Percentiles rank a stretch among this genome's conserved stretches.
Conservation (phyloP, 2,797 vertebrate genomes). For the Phoebastria nigripes region DNA sequence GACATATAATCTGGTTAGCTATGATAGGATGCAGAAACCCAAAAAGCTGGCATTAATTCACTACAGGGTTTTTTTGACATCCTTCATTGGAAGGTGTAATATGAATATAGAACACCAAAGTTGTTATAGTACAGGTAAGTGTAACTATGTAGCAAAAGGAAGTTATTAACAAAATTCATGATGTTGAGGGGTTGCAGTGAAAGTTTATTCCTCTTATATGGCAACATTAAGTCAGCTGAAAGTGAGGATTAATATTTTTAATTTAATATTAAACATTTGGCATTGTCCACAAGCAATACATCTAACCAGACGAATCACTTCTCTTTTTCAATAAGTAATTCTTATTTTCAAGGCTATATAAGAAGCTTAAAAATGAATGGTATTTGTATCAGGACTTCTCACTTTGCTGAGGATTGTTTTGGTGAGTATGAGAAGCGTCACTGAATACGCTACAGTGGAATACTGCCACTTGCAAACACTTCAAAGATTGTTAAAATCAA, state of each 20-base stretch:
- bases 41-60: neutral
- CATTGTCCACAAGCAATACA: neutral
- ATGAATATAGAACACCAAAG: neutral
- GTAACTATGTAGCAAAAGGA: no score
- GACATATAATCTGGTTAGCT: neutral
- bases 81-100: neutral
- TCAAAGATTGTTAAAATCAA: neutral
- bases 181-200: neutral
- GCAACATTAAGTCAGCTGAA: neutral
- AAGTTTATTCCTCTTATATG: neutral
- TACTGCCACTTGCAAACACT: neutral
- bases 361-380: neutral
- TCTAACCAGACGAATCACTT: neutral
- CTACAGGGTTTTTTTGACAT: neutral
- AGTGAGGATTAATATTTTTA: neutral
- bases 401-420: neutral
- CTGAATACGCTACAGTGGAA: rapidly evolving
- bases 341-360: neutral
- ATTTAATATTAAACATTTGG: neutral
- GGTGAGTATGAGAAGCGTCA: neutral
- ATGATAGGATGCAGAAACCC: neutral
- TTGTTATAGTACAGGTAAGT: neutral
- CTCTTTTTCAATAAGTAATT: neutral
- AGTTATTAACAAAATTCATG: neutral
- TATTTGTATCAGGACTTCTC: neutral